Percentiles rank a stretch among this genome's conserved stretches.
Conservation (phyloP, 2,113 vertebrate species). For the Daubentonia madagascariensis region DNA sequence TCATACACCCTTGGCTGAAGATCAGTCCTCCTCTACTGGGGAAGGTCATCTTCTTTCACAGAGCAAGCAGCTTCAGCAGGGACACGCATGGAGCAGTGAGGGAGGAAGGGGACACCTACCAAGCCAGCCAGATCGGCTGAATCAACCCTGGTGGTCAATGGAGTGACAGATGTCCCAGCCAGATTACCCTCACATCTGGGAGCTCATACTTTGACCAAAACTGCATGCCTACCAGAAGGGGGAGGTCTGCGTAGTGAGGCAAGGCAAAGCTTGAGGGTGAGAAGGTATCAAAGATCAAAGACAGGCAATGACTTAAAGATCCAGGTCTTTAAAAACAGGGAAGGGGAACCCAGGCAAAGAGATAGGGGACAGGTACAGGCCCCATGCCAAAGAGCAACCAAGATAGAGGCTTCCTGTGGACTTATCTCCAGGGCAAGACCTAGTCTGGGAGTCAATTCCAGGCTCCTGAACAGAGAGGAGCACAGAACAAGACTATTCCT, state of each 20-base stretch:
- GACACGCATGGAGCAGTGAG: too few species aligned
- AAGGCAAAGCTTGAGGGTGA: not conserved
- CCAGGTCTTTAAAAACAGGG: not conserved
- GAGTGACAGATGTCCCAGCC: too few species aligned
- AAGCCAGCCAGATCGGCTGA: too few species aligned
- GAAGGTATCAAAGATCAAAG: not conserved
- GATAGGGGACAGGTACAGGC: fast-evolving
- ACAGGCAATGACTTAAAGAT: not conserved
- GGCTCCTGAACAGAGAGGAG: not conserved
- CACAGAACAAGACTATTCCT: not conserved
- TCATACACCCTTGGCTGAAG: too few species aligned
- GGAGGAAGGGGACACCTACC: too few species aligned
- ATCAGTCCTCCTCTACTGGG: too few species aligned
- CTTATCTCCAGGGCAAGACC: not conserved
- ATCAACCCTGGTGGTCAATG: too few species aligned
- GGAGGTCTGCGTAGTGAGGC: not conserved
- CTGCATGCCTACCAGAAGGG: not conserved
- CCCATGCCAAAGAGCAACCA: fast-evolving
- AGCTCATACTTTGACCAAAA: not conserved
- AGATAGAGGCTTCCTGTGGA: not conserved
- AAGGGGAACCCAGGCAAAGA: not conserved
- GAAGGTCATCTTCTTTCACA: too few species aligned
- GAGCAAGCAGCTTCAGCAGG: too few species aligned
- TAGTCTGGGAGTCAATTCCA: not conserved
- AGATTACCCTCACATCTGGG: too few species aligned